Evolutionary conservation across 1,140 invertebrate species (phyloP).

Genomic region (Octopus sinensis): DNA sequence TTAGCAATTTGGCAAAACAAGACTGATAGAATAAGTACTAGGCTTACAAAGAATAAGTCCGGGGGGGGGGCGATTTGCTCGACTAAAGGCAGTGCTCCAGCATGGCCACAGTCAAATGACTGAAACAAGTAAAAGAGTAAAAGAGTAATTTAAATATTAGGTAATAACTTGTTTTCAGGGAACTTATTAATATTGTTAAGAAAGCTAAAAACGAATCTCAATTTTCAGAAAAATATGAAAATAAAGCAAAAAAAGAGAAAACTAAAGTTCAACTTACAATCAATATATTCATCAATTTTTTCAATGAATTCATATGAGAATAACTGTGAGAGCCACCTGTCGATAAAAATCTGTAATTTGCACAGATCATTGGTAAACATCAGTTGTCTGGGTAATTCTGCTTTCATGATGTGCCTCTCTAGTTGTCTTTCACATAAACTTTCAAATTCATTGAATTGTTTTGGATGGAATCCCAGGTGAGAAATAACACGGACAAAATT

Average conservation of each 20-base stretch:
- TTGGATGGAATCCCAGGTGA: not conserved
- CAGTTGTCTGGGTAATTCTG: not conserved
- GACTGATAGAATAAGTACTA: too few species aligned
- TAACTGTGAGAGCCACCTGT: constrained; percentile 17
- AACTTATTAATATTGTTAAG: too few species aligned
- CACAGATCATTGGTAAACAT: constrained; percentile 19
- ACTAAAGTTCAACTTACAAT: constrained; percentile 18
- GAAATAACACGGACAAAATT: not conserved
- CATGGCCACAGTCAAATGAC: too few species aligned
- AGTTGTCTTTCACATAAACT: not conserved
- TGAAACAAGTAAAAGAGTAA: too few species aligned
- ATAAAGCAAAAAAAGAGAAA: not conserved
- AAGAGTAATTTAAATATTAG: too few species aligned
- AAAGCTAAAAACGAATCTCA: too few species aligned
- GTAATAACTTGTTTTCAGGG: too few species aligned
- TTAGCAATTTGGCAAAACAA: too few species aligned
- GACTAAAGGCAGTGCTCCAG: too few species aligned
- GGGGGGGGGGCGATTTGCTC: too few species aligned
- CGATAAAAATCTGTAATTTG: constrained; percentile 29
- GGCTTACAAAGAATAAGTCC: too few species aligned
- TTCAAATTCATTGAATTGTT: not conserved
- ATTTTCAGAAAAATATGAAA: too few species aligned
- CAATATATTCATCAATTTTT: constrained; percentile 24
- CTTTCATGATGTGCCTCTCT: not conserved
- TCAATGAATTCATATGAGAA: constrained; percentile 30